phyloP scores from a whole-genome alignment of 2,797 vertebrate species.

The Gallirallus australis region DNA sequence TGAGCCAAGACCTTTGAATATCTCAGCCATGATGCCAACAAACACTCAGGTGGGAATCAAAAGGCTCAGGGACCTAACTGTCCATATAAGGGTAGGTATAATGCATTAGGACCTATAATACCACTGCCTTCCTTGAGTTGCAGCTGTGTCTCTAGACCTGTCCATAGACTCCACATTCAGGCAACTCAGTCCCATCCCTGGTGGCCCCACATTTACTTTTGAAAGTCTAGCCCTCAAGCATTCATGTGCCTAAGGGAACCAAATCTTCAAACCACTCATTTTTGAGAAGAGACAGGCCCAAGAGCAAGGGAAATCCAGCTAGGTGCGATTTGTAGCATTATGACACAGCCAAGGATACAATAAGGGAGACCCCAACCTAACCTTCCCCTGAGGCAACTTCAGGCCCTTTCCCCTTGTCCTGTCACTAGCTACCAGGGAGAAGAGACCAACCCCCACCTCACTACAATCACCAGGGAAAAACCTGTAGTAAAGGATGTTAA shows the following conservation, averaged over 20 bases:
- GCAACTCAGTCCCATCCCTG: neutral
- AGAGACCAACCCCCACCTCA: too few species aligned
- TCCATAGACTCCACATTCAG: neutral
- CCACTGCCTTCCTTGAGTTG: neutral
- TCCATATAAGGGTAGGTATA: neutral
- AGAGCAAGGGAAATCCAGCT: neutral
- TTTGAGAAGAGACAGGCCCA: neutral
- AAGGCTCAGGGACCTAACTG: neutral
- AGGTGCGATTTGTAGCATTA: neutral
- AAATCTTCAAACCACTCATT: neutral
- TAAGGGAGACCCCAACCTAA: neutral
- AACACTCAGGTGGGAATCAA: neutral
- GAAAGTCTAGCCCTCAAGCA: neutral
- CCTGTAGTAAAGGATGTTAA: neutral
- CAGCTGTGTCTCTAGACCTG: neutral
- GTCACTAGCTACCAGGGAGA: too few species aligned
- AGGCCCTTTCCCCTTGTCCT: too few species aligned
- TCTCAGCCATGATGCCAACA: neutral
- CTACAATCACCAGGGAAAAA: neutral
- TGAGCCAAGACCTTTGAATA: neutral
- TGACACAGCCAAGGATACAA: neutral
- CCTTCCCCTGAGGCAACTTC: too few species aligned
- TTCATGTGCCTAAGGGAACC: neutral
- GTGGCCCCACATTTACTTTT: neutral
- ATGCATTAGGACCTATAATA: neutral